Evolutionary conservation across 2,113 vertebrate species (phyloP).

Genomic region (Sander lucioperca): DNA sequence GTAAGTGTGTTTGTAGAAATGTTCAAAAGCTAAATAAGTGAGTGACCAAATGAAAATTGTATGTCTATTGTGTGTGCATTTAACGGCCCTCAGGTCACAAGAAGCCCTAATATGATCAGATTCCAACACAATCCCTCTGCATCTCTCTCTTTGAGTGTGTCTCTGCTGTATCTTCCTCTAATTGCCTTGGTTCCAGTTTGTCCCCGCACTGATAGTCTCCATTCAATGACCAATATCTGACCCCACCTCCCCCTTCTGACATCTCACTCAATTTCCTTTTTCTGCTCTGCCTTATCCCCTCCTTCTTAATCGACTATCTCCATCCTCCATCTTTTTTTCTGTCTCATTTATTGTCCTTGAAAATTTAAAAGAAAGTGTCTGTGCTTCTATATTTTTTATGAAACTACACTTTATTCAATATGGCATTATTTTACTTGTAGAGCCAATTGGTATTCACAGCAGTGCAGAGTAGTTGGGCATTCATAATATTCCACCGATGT

Average conservation of each 20-base stretch:
- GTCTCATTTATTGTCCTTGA: neutral
- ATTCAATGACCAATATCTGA: slow-evolving; percentile 60
- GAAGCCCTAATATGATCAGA: slow-evolving; percentile 42
- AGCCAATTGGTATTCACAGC: slow-evolving; percentile 39
- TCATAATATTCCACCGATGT: slow-evolving; percentile 31
- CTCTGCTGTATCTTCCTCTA: slow-evolving; percentile 20
- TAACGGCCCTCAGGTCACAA: slow-evolving; percentile 50
- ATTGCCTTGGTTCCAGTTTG: slow-evolving; percentile 26
- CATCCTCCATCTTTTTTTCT: neutral
- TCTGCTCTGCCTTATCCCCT: neutral
- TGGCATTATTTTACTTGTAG: neutral
- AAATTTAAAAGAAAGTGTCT: neutral
- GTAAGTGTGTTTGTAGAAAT: neutral
- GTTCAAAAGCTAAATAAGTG: neutral
- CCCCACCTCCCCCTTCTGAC: slow-evolving; percentile 6
- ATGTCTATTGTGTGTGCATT: slow-evolving; percentile 1
- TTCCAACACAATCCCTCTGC: slow-evolving; percentile 30
- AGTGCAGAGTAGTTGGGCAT: slow-evolving; percentile 26
- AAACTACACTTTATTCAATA: neutral
- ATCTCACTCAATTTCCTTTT: neutral
- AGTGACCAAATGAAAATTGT: neutral
- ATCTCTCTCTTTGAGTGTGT: neutral
- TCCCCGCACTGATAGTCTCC: slow-evolving; percentile 40
- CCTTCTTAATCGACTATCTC: neutral
- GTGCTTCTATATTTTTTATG: neutral